Base-by-base conservation (phyloP, 1,140 invertebrate genomes). In the Apis cerana region DNA sequence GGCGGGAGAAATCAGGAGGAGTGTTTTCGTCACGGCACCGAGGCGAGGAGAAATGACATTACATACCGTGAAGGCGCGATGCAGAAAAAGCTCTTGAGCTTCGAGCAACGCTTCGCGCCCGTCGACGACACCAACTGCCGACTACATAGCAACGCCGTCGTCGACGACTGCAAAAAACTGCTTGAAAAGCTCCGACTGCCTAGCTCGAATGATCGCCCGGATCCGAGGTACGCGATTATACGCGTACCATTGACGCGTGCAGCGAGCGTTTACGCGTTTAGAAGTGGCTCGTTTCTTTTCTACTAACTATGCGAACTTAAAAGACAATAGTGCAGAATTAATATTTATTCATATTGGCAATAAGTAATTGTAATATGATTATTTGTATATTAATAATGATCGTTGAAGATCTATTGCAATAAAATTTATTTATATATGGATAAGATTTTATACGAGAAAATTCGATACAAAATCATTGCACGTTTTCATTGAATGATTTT, bases 11-110 rank as follows among this genome's bases (percentile, higher is more conserved):
- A 65, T 74, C 67, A 64, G 71, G 33, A 78, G 67, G 69, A 85
- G 82, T 72, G 84, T 84, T 84, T 86, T 86, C 76, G 82, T 83
- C 82, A 84, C 69, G 71, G 84, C 87, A 84, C 83, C 87, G 81
- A 84, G 80, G 85, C 84, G 84, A 88, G 82, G 83, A 81, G 82
- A 92, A 91, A 92, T 90, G 86, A 89, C 85, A 87, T 91, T 90
- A 91, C 83, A 85, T 89, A 74, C 81, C 79, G 72, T 76, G 81
- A 85, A 92, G 90, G 90, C 88, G 89, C 89, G 88, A 92, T 87
- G 88, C 87, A 91, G 91, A 91, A 92, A 93, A 92, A 92, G 88
- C 87, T 89, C 85, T 91, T 86, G 74, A 91, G 88, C 82, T 85
- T 71, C 86, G 76, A 89, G 87, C 85, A 85, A 90, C 82, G 86